Conservation (phyloP, 2,888 invertebrate species). For the Neria commutata region DNA sequence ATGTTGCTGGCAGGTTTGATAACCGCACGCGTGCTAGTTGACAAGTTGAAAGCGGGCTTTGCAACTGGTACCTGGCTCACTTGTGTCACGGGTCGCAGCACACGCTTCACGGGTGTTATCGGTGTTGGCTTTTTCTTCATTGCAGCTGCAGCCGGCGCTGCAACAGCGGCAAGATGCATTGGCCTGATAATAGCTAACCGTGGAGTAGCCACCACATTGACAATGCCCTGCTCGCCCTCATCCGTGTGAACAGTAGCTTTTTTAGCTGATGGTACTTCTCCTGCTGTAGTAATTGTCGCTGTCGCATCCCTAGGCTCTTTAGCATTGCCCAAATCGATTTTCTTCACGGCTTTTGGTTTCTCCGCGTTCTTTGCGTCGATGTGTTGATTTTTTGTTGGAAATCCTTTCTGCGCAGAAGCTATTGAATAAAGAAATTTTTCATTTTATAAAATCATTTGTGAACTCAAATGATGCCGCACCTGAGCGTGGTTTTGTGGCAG, state of each 20-base stretch:
- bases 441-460: conserved; percentile 1
- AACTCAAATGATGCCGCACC: conserved; percentile 24
- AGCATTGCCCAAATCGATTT: conserved; percentile 34
- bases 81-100: conserved; percentile 8
- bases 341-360: conserved; percentile 35
- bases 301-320: background rate
- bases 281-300: background rate
- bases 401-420: conserved; percentile 29
- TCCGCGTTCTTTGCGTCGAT: background rate
- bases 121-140: background rate
- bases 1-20: conserved; percentile 25
- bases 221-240: conserved; percentile 6
- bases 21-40: too few relatives aligned
- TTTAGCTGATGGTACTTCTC: background rate
- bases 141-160: background rate
- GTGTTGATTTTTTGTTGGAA: conserved; percentile 1
- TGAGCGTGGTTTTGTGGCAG: conserved; percentile 33
- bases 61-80: conserved; percentile 10
- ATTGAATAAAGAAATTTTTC: background rate
- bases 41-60: conserved; percentile 40
- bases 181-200: conserved; percentile 10
- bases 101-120: conserved; percentile 17
- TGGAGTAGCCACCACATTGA: conserved; percentile 22
- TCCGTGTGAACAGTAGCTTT: conserved; percentile 18
- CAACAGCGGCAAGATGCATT: background rate